Conservation (phyloP, 2,888 invertebrate genomes). For the Belgica antarctica region DNA sequence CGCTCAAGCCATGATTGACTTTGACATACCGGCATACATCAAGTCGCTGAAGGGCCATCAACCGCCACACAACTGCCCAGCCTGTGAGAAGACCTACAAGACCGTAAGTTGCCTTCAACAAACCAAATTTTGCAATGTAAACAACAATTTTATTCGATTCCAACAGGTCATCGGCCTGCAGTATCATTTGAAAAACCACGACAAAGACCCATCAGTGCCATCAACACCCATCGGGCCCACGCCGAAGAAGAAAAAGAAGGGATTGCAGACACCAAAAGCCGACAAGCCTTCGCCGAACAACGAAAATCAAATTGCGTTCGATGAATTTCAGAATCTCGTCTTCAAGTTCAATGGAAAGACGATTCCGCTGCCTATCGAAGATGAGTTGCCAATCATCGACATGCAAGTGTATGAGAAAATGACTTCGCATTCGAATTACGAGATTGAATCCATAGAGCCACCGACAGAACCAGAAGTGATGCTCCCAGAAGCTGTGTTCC, state of each 20-base stretch:
- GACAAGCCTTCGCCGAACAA: constrained; percentile 46
- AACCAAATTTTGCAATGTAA: not conserved
- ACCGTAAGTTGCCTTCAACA: constrained; percentile 57
- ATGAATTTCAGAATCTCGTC: constrained; percentile 82
- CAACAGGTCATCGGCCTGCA: constrained; percentile 63
- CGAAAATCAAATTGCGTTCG: constrained; percentile 64
- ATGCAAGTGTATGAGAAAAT: constrained; percentile 61
- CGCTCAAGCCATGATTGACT: constrained; percentile 70
- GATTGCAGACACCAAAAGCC: constrained; percentile 51
- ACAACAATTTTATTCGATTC: not conserved
- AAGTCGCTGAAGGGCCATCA: constrained; percentile 65
- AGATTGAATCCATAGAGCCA: constrained; percentile 52
- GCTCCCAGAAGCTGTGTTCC: constrained; percentile 69
- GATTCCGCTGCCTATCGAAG: constrained; percentile 64
- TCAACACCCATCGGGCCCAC: constrained; percentile 30
- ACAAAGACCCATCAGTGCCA: constrained; percentile 62
- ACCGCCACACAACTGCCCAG: constrained; percentile 84
- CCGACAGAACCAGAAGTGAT: constrained; percentile 56
- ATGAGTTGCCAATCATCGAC: constrained; percentile 67
- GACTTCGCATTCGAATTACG: constrained; percentile 47
- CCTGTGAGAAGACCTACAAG: constrained; percentile 83
- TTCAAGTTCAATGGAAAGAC: constrained; percentile 81
- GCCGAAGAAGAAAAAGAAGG: constrained; percentile 46
- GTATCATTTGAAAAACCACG: constrained; percentile 80
- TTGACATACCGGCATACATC: constrained; percentile 82